These are phyloP conservation scores for Drosophila erecta DNA, from an alignment of 1,140 invertebrate species.

Conservation along the genomic window DNA sequence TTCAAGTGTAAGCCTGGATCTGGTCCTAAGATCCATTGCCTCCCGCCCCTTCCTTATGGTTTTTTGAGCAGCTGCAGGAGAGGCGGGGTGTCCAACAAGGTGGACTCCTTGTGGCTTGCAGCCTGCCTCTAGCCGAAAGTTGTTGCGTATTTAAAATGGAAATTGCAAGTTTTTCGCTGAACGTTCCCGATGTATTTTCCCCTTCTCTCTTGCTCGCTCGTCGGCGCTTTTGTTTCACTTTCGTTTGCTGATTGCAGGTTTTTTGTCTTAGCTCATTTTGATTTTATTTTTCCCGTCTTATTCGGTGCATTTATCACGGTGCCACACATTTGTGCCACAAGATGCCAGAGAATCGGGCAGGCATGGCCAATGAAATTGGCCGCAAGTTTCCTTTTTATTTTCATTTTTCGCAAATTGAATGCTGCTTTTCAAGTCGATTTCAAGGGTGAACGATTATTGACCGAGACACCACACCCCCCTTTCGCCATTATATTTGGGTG, in stretches of 20 bases:
- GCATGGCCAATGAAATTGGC: slow-evolving; percentile 34
- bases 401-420: slow-evolving; percentile 40
- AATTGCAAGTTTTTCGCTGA: slow-evolving; percentile 77
- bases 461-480: slow-evolving; percentile 1
- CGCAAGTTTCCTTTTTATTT: slow-evolving; percentile 70
- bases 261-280: slow-evolving; percentile 45
- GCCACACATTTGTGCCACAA: slow-evolving; percentile 73
- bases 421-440: slow-evolving; percentile 14
- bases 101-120: slow-evolving; percentile 27
- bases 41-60: slow-evolving; percentile 22
- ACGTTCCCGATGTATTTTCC: slow-evolving; percentile 27
- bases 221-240: slow-evolving; percentile 80
- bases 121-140: slow-evolving; percentile 80
- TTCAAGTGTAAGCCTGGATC: slow-evolving; percentile 6
- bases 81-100: slow-evolving; percentile 10
- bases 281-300: slow-evolving; percentile 6
- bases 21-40: slow-evolving; percentile 31
- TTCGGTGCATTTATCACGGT: slow-evolving; percentile 75
- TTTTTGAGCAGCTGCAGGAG: slow-evolving; percentile 14
- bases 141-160: slow-evolving; percentile 82
- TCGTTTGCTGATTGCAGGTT: slow-evolving; percentile 81
- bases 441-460: slow-evolving; percentile 25
- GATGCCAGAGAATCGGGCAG: slow-evolving; percentile 45
- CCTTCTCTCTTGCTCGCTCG: slow-evolving; percentile 14
- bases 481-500: not conserved